Conservation (phyloP, 2,113 vertebrate genomes). For the Gymnorhina tibicen region DNA sequence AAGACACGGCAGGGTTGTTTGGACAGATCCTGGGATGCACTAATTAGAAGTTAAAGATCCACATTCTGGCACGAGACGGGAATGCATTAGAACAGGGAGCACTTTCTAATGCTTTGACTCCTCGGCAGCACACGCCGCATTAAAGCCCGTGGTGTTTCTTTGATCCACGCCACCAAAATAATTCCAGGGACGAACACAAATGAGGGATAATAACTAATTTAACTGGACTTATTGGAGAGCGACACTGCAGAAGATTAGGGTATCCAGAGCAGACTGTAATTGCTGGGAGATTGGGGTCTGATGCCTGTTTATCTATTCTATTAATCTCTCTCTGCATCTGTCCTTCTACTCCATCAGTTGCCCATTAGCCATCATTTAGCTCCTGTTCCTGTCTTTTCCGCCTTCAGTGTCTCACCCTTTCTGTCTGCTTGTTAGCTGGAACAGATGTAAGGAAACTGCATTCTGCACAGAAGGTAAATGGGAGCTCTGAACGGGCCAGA, state of each 20-base stretch:
- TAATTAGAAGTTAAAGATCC: constrained; percentile 69
- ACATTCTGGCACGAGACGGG: not conserved
- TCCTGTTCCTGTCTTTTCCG: not conserved
- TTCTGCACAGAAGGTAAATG: constrained; percentile 18
- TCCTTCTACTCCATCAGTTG: constrained; percentile 29
- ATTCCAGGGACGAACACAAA: constrained; percentile 50
- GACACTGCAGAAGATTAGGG: constrained; percentile 44
- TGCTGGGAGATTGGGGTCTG: constrained; percentile 46
- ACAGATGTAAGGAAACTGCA: constrained; percentile 23
- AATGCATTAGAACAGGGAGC: constrained; percentile 19
- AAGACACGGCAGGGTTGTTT: constrained; percentile 27
- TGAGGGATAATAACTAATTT: constrained; percentile 62
- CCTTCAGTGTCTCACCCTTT: constrained; percentile 22
- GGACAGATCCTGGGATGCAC: constrained; percentile 44
- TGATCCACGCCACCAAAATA: constrained; percentile 48
- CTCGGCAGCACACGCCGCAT: constrained; percentile 1
- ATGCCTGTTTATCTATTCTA: constrained; percentile 47
- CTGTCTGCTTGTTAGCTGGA: constrained; percentile 17
- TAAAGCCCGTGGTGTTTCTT: constrained; percentile 40
- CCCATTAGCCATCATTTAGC: constrained; percentile 37
- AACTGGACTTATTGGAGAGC: constrained; percentile 52
- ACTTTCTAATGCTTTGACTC: constrained; percentile 42
- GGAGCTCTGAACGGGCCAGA: not conserved
- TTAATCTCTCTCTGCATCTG: constrained; percentile 57
- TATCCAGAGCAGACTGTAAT: constrained; percentile 43